Evolutionary conservation across 1,140 invertebrate genomes (phyloP).

Genomic region (Neuroterus valhalla): DNA sequence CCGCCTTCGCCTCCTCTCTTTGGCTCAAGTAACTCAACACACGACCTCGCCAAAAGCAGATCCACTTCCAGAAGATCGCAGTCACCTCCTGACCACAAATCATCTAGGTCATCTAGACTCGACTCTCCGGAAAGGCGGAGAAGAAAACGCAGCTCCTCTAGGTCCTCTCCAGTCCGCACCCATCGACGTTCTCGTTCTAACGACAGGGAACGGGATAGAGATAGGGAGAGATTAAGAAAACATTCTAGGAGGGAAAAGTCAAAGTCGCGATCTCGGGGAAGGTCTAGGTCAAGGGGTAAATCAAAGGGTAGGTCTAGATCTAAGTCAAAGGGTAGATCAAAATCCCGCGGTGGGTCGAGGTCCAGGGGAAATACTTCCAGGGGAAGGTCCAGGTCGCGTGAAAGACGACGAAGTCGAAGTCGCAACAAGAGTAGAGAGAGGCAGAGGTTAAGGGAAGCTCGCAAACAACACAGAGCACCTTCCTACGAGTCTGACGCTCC

Average conservation of each 20-base stretch:
- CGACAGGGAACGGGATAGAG: constrained; percentile 50
- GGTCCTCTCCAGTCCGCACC: constrained; percentile 55
- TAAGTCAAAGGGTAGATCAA: constrained; percentile 55
- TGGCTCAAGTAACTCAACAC: constrained; percentile 55
- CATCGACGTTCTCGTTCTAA: constrained; percentile 63
- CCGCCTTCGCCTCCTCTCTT: constrained; percentile 68
- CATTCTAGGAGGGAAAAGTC: constrained; percentile 65
- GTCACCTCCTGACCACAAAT: constrained; percentile 58
- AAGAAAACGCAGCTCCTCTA: constrained; percentile 62
- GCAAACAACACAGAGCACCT: constrained; percentile 57
- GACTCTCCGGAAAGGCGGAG: constrained; percentile 63
- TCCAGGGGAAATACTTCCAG: constrained; percentile 27
- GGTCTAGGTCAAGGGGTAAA: constrained; percentile 41
- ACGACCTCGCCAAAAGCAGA: constrained; percentile 63
- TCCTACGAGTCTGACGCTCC: constrained; percentile 57
- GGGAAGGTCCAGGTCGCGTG: constrained; percentile 42
- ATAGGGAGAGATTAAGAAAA: constrained; percentile 49
- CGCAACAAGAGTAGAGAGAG: constrained; percentile 64
- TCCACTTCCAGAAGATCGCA: constrained; percentile 60
- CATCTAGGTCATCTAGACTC: constrained; percentile 56
- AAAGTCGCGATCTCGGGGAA: constrained; percentile 60
- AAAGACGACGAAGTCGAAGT: constrained; percentile 66
- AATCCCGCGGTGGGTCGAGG: constrained; percentile 57
- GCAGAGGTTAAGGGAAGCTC: constrained; percentile 56
- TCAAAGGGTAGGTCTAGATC: constrained; percentile 38